Conservation (phyloP, 30 jellyfish, hydroid and myxozoan species). For the Aurelia sp. region DNA sequence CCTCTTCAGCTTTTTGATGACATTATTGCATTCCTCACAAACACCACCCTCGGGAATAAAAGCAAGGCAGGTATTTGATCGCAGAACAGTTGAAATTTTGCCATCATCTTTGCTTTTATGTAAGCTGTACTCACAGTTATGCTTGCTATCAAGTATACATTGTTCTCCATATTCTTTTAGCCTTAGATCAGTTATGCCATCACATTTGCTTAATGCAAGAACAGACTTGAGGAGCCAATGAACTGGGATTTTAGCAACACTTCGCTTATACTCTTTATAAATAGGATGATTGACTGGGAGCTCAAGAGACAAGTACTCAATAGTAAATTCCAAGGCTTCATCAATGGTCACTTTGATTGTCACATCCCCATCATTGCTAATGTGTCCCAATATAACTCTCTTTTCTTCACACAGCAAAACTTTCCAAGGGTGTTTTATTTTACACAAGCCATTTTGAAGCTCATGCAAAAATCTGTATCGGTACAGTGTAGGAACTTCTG, state of each 20-base stretch:
- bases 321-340: constrained; percentile 60
- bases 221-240: constrained; percentile 57
- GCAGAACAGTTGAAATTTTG: constrained; percentile 41
- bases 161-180: constrained; percentile 40
- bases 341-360: constrained; percentile 34
- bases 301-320: constrained; percentile 69
- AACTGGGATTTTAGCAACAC: constrained; percentile 45
- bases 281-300: constrained; percentile 64
- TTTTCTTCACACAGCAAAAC: constrained; percentile 26
- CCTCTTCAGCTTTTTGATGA: too few relatives aligned
- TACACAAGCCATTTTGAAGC: constrained; percentile 22
- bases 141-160: constrained; percentile 39
- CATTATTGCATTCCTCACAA: too few relatives aligned
- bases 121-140: constrained; percentile 19
- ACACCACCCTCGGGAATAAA: constrained; percentile 39
- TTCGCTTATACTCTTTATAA: constrained; percentile 47
- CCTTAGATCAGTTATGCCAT: constrained; percentile 50
- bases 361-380: constrained; percentile 60
- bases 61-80: constrained; percentile 49
- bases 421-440: constrained; percentile 24
- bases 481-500: not conserved
- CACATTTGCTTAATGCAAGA: constrained; percentile 36
- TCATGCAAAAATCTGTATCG: constrained; percentile 33
- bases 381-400: constrained; percentile 15
- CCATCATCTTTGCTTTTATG: constrained; percentile 50